phyloP scores from a whole-genome alignment of 2,797 vertebrate genomes.

The Coilia nasus region DNA sequence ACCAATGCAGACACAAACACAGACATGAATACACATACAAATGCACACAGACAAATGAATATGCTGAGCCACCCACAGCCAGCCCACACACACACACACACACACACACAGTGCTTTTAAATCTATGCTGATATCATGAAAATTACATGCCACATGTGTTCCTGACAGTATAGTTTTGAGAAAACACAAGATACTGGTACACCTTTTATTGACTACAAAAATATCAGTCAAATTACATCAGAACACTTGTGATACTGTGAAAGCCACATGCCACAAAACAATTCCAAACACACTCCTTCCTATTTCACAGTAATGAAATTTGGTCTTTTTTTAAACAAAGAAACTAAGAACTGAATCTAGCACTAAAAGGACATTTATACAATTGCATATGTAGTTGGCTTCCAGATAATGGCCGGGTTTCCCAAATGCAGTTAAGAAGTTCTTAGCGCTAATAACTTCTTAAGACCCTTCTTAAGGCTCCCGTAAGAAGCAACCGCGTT shows the following conservation, averaged over 20 bases:
- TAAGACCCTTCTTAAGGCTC: no score
- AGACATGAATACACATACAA: not conserved
- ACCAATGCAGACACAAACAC: slow-evolving; percentile 7
- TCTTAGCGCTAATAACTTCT: no score
- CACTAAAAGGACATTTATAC: slow-evolving; percentile 31
- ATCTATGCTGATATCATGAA: not conserved
- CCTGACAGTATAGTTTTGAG: not conserved
- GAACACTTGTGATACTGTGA: slow-evolving; percentile 3
- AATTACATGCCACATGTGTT: not conserved
- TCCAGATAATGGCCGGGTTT: slow-evolving; percentile 72
- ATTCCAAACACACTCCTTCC: not conserved
- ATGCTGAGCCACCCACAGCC: not conserved
- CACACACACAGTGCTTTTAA: not conserved
- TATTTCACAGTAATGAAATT: slow-evolving; percentile 23
- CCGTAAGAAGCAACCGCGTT: no score
- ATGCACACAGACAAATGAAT: not conserved
- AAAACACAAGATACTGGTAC: no score
- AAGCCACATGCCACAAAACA: not conserved
- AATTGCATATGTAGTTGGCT: slow-evolving; percentile 56
- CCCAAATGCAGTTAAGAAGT: no score
- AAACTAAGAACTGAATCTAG: not conserved
- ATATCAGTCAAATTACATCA: not conserved
- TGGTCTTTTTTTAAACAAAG: not conserved
- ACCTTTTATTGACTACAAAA: no score
- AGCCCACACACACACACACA: not conserved